Conservation (phyloP, 1,140 invertebrate species). For the Araneus ventricosus region DNA sequence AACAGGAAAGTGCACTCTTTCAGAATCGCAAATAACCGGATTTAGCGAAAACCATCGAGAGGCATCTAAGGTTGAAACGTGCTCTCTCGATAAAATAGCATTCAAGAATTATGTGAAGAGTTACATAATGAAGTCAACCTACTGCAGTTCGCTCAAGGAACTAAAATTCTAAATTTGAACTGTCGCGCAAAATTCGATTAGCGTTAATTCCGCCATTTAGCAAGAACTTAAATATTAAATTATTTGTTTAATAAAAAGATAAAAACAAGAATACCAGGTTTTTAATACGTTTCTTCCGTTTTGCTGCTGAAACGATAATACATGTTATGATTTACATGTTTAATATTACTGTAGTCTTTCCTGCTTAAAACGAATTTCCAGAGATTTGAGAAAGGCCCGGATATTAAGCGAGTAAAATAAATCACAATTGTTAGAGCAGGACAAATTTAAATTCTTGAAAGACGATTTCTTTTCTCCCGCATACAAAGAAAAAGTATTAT, state of each 20-base stretch:
- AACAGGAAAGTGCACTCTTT: conserved; percentile 20
- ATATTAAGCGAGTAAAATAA: too few species aligned
- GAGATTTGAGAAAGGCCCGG: too few species aligned
- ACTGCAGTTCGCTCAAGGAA: neutral
- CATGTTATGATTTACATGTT: too few species aligned
- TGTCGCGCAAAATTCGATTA: neutral
- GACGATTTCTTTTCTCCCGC: too few species aligned
- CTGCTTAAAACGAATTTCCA: too few species aligned
- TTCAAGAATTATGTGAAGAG: conserved; percentile 5
- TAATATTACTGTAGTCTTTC: too few species aligned
- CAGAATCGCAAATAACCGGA: conserved; percentile 32
- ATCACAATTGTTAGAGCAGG: too few species aligned
- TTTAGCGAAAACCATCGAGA: conserved; percentile 41
- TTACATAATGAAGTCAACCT: conserved; percentile 9
- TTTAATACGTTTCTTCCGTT: too few species aligned
- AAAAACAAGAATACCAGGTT: too few species aligned
- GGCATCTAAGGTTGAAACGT: conserved; percentile 8
- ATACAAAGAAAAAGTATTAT: too few species aligned
- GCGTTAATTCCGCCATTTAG: neutral
- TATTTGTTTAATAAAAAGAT: neutral
- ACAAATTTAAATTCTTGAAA: too few species aligned
- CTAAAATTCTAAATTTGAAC: neutral
- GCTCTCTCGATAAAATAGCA: neutral
- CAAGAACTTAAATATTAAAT: neutral
- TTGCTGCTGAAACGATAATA: too few species aligned